Percentiles rank a stretch among this genome's conserved stretches.
Conservation (phyloP, 2,113 vertebrate species). For the Chlorodrepanis virens region DNA sequence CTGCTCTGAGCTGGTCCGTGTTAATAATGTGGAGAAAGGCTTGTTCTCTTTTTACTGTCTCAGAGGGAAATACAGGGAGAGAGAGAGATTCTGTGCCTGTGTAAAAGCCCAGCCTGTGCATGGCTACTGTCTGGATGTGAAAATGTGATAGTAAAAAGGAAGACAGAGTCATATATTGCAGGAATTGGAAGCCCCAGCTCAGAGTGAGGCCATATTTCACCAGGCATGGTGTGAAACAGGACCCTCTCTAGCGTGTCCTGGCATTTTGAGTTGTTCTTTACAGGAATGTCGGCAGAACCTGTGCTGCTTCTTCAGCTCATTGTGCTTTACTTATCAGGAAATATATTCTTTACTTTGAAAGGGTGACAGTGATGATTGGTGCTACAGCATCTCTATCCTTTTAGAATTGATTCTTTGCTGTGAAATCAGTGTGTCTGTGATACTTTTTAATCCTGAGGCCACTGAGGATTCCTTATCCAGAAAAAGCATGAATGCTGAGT, state of each 20-base stretch:
- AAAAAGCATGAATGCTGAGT: background rate
- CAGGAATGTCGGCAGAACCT: background rate
- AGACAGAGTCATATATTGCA: background rate
- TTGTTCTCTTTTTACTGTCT: rapidly evolving
- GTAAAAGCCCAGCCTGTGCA: background rate
- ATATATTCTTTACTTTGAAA: background rate
- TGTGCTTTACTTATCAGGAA: background rate
- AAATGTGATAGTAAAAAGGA: background rate
- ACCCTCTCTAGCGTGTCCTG: rapidly evolving
- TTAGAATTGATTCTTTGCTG: background rate
- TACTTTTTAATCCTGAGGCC: background rate
- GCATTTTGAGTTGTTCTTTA: background rate
- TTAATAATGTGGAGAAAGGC: background rate
- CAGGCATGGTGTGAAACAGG: background rate
- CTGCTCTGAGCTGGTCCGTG: background rate
- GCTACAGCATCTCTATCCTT: background rate
- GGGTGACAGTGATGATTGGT: background rate
- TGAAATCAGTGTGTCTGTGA: background rate
- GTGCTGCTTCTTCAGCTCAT: background rate
- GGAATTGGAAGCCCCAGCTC: background rate
- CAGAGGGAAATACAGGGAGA: background rate
- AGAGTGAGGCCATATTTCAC: background rate
- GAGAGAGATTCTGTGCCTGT: background rate
- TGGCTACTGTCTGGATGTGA: background rate
- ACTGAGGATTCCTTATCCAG: background rate